phyloP scores from a whole-genome alignment of 2,113 vertebrate genomes.

The Perca schrenkii region DNA sequence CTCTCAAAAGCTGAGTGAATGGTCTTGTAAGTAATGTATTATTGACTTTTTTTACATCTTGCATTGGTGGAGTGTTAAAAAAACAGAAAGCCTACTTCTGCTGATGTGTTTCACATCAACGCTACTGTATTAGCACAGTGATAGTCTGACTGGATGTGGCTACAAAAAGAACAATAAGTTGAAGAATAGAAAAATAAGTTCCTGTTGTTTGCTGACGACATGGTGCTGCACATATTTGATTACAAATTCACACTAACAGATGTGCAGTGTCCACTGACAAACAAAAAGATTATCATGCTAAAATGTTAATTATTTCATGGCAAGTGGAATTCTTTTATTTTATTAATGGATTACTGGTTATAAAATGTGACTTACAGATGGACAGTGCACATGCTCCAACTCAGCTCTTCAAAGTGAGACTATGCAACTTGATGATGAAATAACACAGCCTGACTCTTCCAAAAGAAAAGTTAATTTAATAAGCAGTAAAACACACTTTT shows the following conservation, averaged over 20 bases:
- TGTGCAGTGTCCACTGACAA: slow-evolving; percentile 36
- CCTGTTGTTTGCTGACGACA: slow-evolving; percentile 47
- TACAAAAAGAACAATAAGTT: slow-evolving; percentile 46
- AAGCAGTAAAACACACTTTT: background rate
- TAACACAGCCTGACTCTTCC: background rate
- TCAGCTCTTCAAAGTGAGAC: slow-evolving; percentile 58
- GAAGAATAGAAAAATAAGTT: slow-evolving; percentile 51
- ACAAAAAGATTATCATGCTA: slow-evolving; percentile 17
- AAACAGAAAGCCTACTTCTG: slow-evolving; percentile 29
- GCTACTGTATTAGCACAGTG: slow-evolving; percentile 72
- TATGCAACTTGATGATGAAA: slow-evolving; percentile 21
- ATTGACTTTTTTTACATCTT: slow-evolving; percentile 18
- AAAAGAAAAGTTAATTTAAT: background rate
- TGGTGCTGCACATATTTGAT: slow-evolving; percentile 11
- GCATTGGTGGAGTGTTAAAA: slow-evolving; percentile 27
- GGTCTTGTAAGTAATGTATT: slow-evolving; percentile 12
- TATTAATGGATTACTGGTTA: slow-evolving; percentile 24
- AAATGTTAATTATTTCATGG: slow-evolving; percentile 20
- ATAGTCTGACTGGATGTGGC: slow-evolving; percentile 67
- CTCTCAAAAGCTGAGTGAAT: slow-evolving; percentile 35
- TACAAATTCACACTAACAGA: slow-evolving; percentile 28
- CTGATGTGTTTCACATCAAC: slow-evolving; percentile 38
- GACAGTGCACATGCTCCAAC: slow-evolving; percentile 23
- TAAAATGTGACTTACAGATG: slow-evolving; percentile 5
- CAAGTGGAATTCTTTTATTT: background rate